phyloP scores from a whole-genome alignment of 2,113 vertebrate species.

The Chaetura pelagica region DNA sequence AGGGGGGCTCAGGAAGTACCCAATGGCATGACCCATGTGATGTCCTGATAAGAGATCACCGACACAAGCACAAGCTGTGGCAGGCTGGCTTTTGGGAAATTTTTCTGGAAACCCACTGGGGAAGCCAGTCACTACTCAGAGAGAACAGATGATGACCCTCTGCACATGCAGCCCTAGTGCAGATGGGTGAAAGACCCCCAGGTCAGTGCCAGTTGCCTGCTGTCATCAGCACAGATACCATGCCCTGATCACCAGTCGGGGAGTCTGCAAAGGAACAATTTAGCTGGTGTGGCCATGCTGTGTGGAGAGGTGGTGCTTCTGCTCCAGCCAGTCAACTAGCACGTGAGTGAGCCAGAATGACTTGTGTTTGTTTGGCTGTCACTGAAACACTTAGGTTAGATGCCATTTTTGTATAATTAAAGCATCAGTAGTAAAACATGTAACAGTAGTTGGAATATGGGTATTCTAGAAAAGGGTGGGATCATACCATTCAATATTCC shows the following conservation, averaged over 20 bases:
- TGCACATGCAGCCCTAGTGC: neutral
- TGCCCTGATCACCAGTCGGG: accelerated
- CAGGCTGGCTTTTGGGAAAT: neutral
- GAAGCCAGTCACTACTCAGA: neutral
- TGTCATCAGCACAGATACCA: accelerated
- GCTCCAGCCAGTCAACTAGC: neutral
- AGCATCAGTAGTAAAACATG: neutral
- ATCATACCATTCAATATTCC: accelerated
- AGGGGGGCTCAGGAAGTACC: neutral
- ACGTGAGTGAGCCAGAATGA: accelerated
- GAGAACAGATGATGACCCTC: neutral
- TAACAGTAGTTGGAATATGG: neutral
- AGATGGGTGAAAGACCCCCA: neutral
- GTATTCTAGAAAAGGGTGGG: neutral
- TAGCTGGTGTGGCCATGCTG: neutral
- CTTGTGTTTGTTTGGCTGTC: neutral
- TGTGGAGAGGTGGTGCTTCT: neutral
- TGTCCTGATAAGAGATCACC: neutral
- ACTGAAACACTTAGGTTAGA: neutral
- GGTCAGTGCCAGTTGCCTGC: neutral
- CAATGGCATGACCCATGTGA: accelerated
- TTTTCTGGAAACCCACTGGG: neutral
- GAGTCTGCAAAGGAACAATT: neutral
- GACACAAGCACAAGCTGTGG: neutral
- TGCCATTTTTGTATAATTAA: neutral